Conservation (phyloP, 2,113 vertebrate species). For the Tor tambroides region DNA sequence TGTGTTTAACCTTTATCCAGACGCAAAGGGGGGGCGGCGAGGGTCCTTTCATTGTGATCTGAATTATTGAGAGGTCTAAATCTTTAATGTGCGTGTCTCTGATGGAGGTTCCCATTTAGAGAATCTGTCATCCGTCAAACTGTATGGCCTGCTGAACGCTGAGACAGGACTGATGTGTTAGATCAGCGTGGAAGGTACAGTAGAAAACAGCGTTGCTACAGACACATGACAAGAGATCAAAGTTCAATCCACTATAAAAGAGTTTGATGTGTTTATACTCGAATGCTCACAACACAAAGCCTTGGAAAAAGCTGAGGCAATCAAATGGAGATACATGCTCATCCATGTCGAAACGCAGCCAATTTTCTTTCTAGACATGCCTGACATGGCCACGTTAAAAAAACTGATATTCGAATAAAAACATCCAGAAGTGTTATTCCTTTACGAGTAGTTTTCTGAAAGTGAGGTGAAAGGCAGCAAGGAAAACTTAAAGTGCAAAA, state of each 20-base stretch:
- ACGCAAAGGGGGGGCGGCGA: constrained; percentile 11
- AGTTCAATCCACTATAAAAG: background rate
- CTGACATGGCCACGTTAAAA: background rate
- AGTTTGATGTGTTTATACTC: constrained; percentile 7
- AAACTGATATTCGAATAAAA: background rate
- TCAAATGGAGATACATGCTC: constrained; percentile 6
- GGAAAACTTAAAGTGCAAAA: background rate
- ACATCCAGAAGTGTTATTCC: background rate
- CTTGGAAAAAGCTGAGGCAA: background rate
- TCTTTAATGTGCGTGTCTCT: constrained; percentile 55
- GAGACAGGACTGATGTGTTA: constrained; percentile 16
- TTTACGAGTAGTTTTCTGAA: background rate
- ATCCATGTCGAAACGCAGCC: constrained; percentile 14
- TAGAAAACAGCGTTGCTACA: constrained; percentile 38
- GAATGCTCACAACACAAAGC: background rate
- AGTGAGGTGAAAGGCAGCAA: background rate
- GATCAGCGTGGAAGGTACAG: background rate
- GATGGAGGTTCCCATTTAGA: constrained; percentile 51
- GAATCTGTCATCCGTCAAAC: constrained; percentile 46
- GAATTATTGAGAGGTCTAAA: constrained; percentile 61
- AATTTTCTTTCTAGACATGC: constrained; percentile 13
- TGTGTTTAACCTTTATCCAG: constrained; percentile 58
- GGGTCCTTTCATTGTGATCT: constrained; percentile 53
- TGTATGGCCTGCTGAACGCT: background rate
- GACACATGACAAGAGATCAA: constrained; percentile 16